Evolutionary conservation across 2,888 invertebrate genomes (phyloP), one percentile per base, ranked within the genome.

Genomic region (Drosophila antonietae): DNA sequence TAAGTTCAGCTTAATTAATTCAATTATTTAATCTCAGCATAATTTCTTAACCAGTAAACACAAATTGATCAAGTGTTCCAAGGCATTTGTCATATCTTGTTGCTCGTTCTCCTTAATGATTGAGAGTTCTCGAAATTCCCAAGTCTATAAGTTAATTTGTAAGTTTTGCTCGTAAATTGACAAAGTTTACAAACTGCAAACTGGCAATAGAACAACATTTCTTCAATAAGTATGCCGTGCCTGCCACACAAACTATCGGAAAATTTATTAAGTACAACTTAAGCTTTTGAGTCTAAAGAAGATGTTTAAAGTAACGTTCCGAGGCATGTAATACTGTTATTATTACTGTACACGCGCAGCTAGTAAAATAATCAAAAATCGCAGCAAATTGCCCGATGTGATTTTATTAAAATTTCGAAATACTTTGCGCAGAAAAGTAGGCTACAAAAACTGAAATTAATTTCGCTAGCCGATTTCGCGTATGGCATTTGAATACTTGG

Each of bases 351-450:
- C 5, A n/a, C 47, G 10, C 14, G 15, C 47, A 3, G 23, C 55
- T 31, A 14, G 5, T 9, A 0, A 4, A 28, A 23, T 28, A 9
- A 18, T 5, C 12, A 10, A 12, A 33, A 49, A 33, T 8, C 10
- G n/a, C 12, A 2, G 18, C 12, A 46, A 23, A 15, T 46, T 49
- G 2, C 5, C 5, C 2, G 5, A 31, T n/a, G 31, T n/a, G 14
- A 0, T 35, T 12, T 15, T 52, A 20, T 35, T 20, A 14, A 20
- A 2, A 33, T 33, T 51, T 18, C 1, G 3, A 31, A 49, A 18
- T 33, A 33, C 18, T 18, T 28, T 23, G 39, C 53, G 37, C 53
- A 10, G 53, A 39, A 37, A 53, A 53, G 20, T 37, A 53, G n/a
- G 53, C 23, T 10, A 53, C 28, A 23, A 41, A 52, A 55, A 41